These are phyloP conservation scores for Steromphala cineraria DNA, from an alignment of 2,888 invertebrate species.

Conservation along the genomic window DNA sequence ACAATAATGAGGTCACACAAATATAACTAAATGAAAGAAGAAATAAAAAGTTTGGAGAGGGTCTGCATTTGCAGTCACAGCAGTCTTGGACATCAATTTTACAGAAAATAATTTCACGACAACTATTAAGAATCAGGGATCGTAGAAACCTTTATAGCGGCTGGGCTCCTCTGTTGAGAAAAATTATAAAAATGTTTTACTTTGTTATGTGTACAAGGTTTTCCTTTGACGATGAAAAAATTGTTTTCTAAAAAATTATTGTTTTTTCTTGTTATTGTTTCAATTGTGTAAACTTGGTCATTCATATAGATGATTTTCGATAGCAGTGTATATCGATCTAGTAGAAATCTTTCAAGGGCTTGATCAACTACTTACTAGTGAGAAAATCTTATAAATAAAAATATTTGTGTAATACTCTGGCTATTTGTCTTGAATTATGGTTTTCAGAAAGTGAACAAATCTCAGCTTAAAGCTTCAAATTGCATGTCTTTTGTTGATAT, in stretches of 20 bases:
- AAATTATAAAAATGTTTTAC: not conserved
- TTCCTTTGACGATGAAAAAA: not conserved
- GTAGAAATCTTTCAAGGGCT: too few species aligned
- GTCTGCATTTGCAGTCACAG: not conserved
- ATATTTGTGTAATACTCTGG: too few species aligned
- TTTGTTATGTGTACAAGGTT: not conserved
- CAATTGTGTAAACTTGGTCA: not conserved
- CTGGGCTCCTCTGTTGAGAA: not conserved
- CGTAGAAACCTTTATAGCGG: not conserved
- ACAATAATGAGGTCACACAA: slow-evolving; percentile 4
- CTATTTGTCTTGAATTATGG: too few species aligned
- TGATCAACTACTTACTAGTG: too few species aligned
- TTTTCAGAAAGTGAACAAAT: too few species aligned
- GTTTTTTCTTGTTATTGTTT: not conserved
- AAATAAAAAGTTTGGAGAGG: not conserved
- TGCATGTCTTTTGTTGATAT: too few species aligned
- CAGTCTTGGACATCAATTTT: not conserved
- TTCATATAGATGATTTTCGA: too few species aligned
- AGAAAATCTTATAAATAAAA: too few species aligned
- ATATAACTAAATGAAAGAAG: not conserved
- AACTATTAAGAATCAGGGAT: not conserved
- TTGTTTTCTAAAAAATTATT: not conserved
- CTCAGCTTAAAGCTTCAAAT: too few species aligned
- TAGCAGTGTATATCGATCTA: too few species aligned
- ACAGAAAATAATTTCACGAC: not conserved